Percentiles rank a stretch among this genome's conserved stretches.
phyloP scores from a whole-genome alignment of 1,140 invertebrate genomes.

The Pemphigus obesinymphae region DNA sequence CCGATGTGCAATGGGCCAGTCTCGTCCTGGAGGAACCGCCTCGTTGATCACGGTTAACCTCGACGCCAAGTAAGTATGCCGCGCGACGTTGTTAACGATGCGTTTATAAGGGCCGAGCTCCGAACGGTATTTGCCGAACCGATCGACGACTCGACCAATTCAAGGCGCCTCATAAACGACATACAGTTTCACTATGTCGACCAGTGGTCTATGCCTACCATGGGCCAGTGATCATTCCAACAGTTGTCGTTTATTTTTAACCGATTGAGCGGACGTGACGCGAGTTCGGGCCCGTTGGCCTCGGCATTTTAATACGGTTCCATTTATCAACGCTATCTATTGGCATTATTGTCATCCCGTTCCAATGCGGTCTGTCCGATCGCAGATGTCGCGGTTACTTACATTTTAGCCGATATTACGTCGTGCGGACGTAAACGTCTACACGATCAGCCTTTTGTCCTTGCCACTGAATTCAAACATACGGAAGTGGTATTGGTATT shows the following conservation, averaged over 20 bases:
- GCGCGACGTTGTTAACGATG: neutral
- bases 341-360: neutral
- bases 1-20: constrained; percentile 66
- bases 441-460: too few relatives aligned
- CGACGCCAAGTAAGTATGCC: constrained; percentile 63
- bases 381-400: neutral
- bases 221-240: too few relatives aligned
- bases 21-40: constrained; percentile 65
- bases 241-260: too few relatives aligned
- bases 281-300: neutral
- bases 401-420: too few relatives aligned
- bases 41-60: constrained; percentile 62
- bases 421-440: too few relatives aligned
- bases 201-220: too few relatives aligned
- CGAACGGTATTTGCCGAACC: neutral
- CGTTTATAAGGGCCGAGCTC: neutral
- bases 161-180: fast-evolving
- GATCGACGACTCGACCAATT: too few relatives aligned
- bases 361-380: neutral
- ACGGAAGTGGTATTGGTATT: too few relatives aligned
- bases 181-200: neutral
- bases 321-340: neutral
- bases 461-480: too few relatives aligned
- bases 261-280: neutral
- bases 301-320: too few relatives aligned